Evolutionary conservation across 2,797 vertebrate species (phyloP), one percentile per base, ranked within the genome.

Genomic region (Alfaro cultratus): DNA sequence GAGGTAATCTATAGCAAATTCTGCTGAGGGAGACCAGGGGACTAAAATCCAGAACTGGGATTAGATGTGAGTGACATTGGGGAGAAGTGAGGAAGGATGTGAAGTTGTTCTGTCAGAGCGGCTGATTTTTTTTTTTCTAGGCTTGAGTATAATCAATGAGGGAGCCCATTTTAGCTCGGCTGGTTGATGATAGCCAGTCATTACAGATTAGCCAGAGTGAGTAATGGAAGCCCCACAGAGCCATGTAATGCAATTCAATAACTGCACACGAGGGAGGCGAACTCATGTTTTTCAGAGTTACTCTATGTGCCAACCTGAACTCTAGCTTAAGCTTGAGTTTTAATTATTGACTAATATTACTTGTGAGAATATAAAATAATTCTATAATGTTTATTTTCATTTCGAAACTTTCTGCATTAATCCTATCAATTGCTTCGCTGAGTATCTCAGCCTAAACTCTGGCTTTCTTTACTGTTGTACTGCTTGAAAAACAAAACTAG

Each of bases 151-250:
- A 95, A 95, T 95, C 94, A 95, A 95, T 96, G 91, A 91, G 78
- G 90, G 86, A 92, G 90, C 91, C 89, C 83, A 91, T 95, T 93
- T 93, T 86, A 88, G 83, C 83, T 83, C n/a, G 88, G 89, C 89
- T 90, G 92, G 92, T 85, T 94, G 93, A 93, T 95, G 94, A 95
- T 95, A 92, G 93, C 91, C 92, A 89, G 92, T 95, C 95, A 95
- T 95, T 95, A 95, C 93, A 95, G 94, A 95, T 95, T 95, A 95
- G 92, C 89, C 92, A 86, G 80, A 83, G 87, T 95, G 95, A 96
- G 93, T 96, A 95, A 96, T 96, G 94, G 92, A 91, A 94, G 85
- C 83, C 92, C 93, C 89, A 92, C 89, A 86, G 92, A 91, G 92
- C 92, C 86, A 91, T 85, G 85, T 93, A 94, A 95, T 92, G 92